Conservation (phyloP, 2,888 invertebrate genomes). For the Koerneria pararmatus region DNA sequence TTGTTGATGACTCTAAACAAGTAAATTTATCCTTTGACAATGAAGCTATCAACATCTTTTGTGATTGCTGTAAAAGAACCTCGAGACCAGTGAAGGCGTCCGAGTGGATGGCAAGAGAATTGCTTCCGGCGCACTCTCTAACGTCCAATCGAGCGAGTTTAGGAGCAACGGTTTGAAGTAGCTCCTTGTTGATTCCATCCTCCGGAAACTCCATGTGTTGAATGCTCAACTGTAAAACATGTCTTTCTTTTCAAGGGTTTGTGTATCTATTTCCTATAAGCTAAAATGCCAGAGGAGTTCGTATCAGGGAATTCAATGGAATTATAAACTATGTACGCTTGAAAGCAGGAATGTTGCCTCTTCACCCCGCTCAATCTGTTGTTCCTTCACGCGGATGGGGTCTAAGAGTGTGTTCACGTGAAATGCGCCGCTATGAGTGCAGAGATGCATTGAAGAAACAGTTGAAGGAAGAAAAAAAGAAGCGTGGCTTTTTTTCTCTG, state of each 20-base stretch:
- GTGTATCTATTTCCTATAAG: too few relatives aligned
- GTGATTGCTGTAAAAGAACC: slow-evolving; percentile 20
- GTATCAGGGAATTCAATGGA: too few relatives aligned
- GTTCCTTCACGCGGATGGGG: too few relatives aligned
- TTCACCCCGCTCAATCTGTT: too few relatives aligned
- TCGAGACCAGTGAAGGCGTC: slow-evolving; percentile 35
- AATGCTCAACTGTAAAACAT: slow-evolving; percentile 35
- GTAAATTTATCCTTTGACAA: too few relatives aligned
- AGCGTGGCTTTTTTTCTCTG: too few relatives aligned
- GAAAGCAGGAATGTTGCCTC: too few relatives aligned
- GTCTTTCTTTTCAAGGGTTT: too few relatives aligned
- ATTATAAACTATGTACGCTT: too few relatives aligned
- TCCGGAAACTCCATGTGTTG: slow-evolving; percentile 45
- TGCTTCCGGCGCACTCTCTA: slow-evolving; percentile 34
- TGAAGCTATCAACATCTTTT: background rate
- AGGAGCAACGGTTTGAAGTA: slow-evolving; percentile 33
- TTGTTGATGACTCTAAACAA: too few relatives aligned
- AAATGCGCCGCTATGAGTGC: background rate
- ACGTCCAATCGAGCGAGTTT: slow-evolving; percentile 33
- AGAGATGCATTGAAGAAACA: background rate
- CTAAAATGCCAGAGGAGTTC: too few relatives aligned
- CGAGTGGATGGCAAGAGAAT: slow-evolving; percentile 29
- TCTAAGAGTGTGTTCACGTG: too few relatives aligned
- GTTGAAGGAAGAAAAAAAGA: background rate
- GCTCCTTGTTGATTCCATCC: slow-evolving; percentile 27